These are phyloP conservation scores for Cyaniris semiargus DNA, from an alignment of 2,888 invertebrate species.

Conservation along the genomic window DNA sequence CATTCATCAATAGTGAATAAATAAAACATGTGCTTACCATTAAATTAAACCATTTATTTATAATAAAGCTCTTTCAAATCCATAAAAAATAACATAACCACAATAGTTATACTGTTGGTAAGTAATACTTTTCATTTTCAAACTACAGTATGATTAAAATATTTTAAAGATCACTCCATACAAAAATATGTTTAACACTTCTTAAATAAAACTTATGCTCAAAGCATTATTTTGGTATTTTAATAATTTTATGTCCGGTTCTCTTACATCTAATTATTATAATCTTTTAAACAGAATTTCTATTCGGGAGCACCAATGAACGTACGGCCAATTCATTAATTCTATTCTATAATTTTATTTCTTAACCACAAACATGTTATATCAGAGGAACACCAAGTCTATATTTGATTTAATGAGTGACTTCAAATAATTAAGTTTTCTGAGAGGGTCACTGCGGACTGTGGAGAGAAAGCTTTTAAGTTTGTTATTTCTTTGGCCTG, in stretches of 20 bases:
- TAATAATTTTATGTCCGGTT: conserved; percentile 21
- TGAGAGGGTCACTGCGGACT: background rate
- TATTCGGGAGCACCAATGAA: conserved; percentile 39
- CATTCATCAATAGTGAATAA: conserved; percentile 43
- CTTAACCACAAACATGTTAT: background rate
- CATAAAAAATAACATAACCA: conserved; percentile 38
- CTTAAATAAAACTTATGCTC: conserved; percentile 33
- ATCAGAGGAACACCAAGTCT: background rate
- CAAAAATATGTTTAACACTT: conserved; percentile 34
- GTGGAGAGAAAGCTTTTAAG: background rate
- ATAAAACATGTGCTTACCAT: conserved; percentile 23
- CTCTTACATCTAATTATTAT: conserved; percentile 29
- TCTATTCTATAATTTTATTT: conserved; percentile 25
- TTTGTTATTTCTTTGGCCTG: background rate
- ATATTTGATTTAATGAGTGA: background rate
- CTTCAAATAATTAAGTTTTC: background rate
- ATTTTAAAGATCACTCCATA: conserved; percentile 35
- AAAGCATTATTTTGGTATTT: conserved; percentile 33
- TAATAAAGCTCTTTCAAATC: conserved; percentile 48
- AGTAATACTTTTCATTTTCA: conserved; percentile 32
- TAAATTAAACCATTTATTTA: conserved; percentile 36
- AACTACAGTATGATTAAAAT: conserved; percentile 37
- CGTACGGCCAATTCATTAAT: conserved; percentile 39
- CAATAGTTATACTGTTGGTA: conserved; percentile 29
- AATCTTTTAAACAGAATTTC: conserved; percentile 31